A percentile compares a stretch with the other conserved stretches of the same genome.
Conservation (phyloP, 1,140 invertebrate species). For the Sinella curviseta region DNA sequence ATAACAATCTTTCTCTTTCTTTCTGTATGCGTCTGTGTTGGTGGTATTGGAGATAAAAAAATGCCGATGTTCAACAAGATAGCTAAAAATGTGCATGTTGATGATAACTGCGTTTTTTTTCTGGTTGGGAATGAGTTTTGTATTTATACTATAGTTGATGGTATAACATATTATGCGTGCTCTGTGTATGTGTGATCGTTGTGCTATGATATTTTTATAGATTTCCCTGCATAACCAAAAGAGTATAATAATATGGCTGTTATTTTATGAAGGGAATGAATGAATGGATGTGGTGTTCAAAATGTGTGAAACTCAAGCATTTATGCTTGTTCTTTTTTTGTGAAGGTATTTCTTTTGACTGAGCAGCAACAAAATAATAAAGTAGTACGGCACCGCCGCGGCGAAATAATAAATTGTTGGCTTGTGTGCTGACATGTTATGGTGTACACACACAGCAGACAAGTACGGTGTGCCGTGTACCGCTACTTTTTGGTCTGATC, state of each 20-base stretch:
- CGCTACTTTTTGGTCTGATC: not conserved
- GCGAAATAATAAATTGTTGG: conserved; percentile 9
- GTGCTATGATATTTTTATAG: too few species aligned
- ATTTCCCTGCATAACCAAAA: too few species aligned
- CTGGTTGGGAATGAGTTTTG: too few species aligned
- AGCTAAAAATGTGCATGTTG: not conserved
- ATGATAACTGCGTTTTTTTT: too few species aligned
- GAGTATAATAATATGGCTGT: too few species aligned
- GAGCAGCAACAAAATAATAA: conserved; percentile 6
- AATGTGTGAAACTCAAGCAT: conserved; percentile 3
- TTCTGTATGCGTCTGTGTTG: not conserved
- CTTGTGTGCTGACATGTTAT: conserved; percentile 7
- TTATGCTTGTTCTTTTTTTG: not conserved
- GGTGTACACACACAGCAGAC: not conserved
- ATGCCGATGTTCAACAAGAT: not conserved
- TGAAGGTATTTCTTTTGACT: not conserved
- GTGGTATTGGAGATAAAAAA: not conserved
- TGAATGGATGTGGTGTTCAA: conserved; percentile 14
- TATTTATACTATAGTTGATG: too few species aligned
- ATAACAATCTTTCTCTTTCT: not conserved
- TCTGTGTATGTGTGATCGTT: too few species aligned
- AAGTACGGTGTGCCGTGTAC: not conserved
- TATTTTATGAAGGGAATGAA: too few species aligned
- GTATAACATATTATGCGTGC: too few species aligned
- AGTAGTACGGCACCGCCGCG: not conserved